Base-by-base conservation (phyloP, 2,797 vertebrate species). In the Acanthis flammea region DNA sequence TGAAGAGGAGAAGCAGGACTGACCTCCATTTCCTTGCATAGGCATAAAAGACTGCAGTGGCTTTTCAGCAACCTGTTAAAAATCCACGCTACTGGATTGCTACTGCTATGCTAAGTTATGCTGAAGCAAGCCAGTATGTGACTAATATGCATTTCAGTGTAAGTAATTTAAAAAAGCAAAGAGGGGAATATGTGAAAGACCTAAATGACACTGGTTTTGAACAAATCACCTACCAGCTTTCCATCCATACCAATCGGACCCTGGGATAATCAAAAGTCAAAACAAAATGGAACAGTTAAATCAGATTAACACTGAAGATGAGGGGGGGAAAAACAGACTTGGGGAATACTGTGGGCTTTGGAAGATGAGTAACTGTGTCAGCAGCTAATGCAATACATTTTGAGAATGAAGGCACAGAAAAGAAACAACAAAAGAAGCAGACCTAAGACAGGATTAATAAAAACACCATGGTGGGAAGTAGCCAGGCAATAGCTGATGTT, bases 401-500 rank as follows among this genome's bases (percentile, higher is more conserved):
- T 75, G 82, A 87, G 86, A 96, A 88, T 27, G 67, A 93, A 30
- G 19, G 16, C 62, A 96, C 80, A 90, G 61, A 90, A 95, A 92
- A 88, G 37, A 94, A 98, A 97, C 94, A 97, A 97, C 86, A 98
- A 97, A 98, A 97, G 95, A 91, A 98, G 54, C n/a, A 73, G 76
- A 87, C 45, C 47, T 84, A 63, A 68, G 77, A 90, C 28, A 86
- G 58, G 55, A 91, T 95, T 98, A 98, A 98, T 98, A 96, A 97
- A 97, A 98, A 96, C 92, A 97, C 94, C 9, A 58, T 61, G 97
- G 97, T 92, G 78, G 81, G 93, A 98, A 98, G 96, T 50, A 95
- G 97, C 97, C 97, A 98, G 97, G 70, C 97, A 98, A 97, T 90
- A 98, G 97, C 93, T 97, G 97, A 95, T 97, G 96, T 96, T 97